Conservation (phyloP, 2,113 vertebrate genomes). For the Hypocryptadius cinnamomeus region DNA sequence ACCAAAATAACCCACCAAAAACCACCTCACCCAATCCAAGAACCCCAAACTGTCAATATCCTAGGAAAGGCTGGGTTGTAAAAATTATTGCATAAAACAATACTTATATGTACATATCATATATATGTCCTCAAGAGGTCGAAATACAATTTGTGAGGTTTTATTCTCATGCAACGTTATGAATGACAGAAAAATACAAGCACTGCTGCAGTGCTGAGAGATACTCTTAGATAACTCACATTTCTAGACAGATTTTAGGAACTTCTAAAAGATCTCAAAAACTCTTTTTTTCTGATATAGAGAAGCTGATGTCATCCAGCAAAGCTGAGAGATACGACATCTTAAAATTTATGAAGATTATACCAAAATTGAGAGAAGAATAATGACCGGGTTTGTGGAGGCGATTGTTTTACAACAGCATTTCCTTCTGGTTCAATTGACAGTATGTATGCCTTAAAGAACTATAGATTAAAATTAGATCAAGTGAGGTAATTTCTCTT, state of each 20-base stretch:
- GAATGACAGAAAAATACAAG: neutral
- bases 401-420: neutral
- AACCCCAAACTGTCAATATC: neutral
- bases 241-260: neutral
- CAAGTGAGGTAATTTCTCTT: neutral
- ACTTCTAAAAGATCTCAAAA: neutral
- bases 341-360: neutral
- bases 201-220: rapidly evolving
- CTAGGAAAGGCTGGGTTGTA: neutral
- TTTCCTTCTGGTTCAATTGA: neutral
- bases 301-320: neutral
- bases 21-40: neutral
- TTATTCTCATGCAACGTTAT: neutral
- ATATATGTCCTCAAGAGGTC: neutral
- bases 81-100: neutral
- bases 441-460: neutral
- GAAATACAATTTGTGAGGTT: neutral
- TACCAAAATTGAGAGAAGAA: neutral
- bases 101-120: neutral
- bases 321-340: neutral
- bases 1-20: neutral
- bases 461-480: neutral
- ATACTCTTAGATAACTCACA: neutral
- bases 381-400: neutral
- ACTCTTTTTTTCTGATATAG: neutral